Base-by-base conservation (phyloP, 2,797 vertebrate species). In the Orientallactaga sibirica region DNA sequence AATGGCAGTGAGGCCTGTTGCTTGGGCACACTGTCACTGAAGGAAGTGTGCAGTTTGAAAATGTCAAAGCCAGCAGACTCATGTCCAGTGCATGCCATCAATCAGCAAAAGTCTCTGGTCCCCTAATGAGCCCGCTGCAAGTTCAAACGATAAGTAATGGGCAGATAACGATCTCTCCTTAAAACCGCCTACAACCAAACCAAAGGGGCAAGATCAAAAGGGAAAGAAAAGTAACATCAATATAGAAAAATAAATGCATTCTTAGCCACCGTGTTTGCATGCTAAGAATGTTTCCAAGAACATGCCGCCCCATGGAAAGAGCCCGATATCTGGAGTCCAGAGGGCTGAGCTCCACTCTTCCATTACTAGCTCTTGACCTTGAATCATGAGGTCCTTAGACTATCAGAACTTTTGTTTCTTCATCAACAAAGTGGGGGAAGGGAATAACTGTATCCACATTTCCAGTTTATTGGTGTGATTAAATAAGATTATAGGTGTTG, bases 11-110 rank as follows among this genome's bases (percentile, higher is more conserved):
- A 93, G 95, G 92, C 76, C 89, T 33, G 79, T 52, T 33, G 81
- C 89, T 93, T 18, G 55, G 94, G 93, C 96, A 89, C 11, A 27
- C 94, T 77, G 92, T 95, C 87, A 70, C 90, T 88, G 86, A 95
- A 95, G 97, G 97, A 97, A 97, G 96, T 95, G 87, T 93, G 88
- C 90, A 87, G 12, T 95, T 96, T 94, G 71, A 83, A 96, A 97
- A 95, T 91, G 96, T 86, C 95, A 96, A 58, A 94, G 95, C 95
- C 92, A 94, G 93, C 94, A 96, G 75, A 80, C 92, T 92, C 82
- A 22, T 75, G 94, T 88, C 86, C 83, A 22, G 75, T 18, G 84
- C 86, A 76, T 95, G 95, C 90, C 52, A 55, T 93, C 94, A 22
- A 43, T 94, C 88, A 83, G 68, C 88, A 66, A 52, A 84, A 48